Base-by-base conservation (phyloP, 2,113 vertebrate genomes). In the Ancistrus triradiatus region DNA sequence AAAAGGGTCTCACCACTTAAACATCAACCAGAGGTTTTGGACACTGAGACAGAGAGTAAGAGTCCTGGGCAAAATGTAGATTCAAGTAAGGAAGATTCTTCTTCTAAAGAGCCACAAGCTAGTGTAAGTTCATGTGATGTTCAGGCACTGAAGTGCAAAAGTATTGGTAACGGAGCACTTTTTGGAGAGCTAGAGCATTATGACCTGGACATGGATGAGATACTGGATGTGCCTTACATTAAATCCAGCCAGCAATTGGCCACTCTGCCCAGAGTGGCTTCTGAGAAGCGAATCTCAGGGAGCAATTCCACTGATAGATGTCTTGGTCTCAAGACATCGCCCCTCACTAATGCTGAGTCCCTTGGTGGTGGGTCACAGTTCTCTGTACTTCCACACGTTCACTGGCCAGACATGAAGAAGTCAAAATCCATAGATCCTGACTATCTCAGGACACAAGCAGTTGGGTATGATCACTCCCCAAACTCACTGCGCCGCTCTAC, bases 161-260 rank as follows among this genome's bases (percentile, higher is more conserved):
- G 51, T 33, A 40, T 68, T 0, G 85, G 87, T 24, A 77, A 81
- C 2, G 46, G 76, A 57, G 69, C 81, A 17, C 72, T 92, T 14
- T 87, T 91, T 43, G 96, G 93, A 0, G 95, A 98, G 65, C 84
- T 97, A 81, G 96, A 98, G 62, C 96, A 98, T 73, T 98, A 98
- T 46, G 96, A 98, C 64, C 87, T 98, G 58, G 95, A 98, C 84
- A 98, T 98, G 96, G 96, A 98, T 74, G 96, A 98, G 87, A 98
- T 98, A 83, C 89, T 98, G 81, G 96, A 98, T 24, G 96, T 98
- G 85, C 95, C 96, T 77, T 98, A 95, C 31, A 98, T 98, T 78
- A 98, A 98, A 79, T 93, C 93, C 77, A 94, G 74, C 57, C 94
- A 95, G 50, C 94, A 95, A 72, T 85, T 90, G 76, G 84, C 89